Evolutionary conservation across 2,113 vertebrate genomes (phyloP), one percentile per base, ranked within the genome.

Genomic region (Neogobius melanostomus): DNA sequence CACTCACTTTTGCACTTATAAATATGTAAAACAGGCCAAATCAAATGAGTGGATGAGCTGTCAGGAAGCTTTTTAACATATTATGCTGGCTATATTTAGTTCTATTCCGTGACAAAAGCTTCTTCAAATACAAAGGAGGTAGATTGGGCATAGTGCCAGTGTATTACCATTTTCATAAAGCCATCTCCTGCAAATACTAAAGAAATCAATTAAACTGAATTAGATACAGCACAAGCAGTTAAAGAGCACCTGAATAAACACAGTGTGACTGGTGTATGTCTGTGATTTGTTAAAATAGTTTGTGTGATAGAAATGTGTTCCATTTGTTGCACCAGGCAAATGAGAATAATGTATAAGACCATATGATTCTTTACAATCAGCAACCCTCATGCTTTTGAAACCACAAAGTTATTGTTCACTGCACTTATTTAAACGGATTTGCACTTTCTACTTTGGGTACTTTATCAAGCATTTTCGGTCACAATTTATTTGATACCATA

Each of bases 221-320:
- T 94, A 90, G 92, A 94, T 94, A 95, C 94, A 94, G 94, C 95
- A 89, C 79, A 88, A 90, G 85, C 87, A 86, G 94, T 93, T 94
- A 93, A 95, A 91, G 88, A 83, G 74, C 88, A 90, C 95, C 95
- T 93, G 95, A 94, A 96, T 95, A 93, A 94, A 95, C 93, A 93
- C 85, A 87, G 93, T 53, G 51, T n/a, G 51, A 53, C 6, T 7
- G 51, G 51, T 17, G 51, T n/a, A 16, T n/a, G 7, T 16, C 51
- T 53, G n/a, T 16, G 7, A 16, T 16, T 7, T 47, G 10, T 7
- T 47, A 8, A 11, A 47, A 11, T 47, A 8, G 46, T 47, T 7
- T 47, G 46, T 47, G 10, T 47, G 46, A 11, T 47, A 11, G 46
- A 7, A 2, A 5, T 2, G 6, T 16, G 6, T 6, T n/a, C n/a